These are phyloP conservation scores for Caenorhabditis panamensis DNA, from an alignment of 2,888 invertebrate genomes.

Conservation along the genomic window DNA sequence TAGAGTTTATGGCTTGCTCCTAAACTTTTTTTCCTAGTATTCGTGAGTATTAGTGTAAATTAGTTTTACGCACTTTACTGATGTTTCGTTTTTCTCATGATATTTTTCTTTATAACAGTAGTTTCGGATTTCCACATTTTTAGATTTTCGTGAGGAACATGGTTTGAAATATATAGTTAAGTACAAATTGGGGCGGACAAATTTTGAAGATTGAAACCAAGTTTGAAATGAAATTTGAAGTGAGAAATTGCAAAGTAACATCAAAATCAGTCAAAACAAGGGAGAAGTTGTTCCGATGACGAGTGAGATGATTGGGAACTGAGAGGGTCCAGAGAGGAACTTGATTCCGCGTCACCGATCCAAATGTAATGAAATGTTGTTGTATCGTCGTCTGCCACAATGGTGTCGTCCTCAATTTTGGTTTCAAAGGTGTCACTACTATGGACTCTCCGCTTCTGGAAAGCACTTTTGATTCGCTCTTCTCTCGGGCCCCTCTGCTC, in stretches of 20 bases:
- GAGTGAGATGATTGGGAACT: conserved; percentile 25
- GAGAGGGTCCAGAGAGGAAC: conserved; percentile 57
- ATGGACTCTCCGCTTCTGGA: conserved; percentile 27
- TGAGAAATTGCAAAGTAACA: neutral
- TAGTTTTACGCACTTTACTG: too few species aligned
- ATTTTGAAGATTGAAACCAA: too few species aligned
- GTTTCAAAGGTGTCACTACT: conserved; percentile 56
- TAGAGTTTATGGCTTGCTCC: too few species aligned
- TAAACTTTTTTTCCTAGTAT: too few species aligned
- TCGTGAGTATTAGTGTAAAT: too few species aligned
- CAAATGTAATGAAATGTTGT: conserved; percentile 68
- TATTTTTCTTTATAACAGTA: too few species aligned
- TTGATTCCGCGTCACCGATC: conserved; percentile 67
- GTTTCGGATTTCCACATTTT: too few species aligned
- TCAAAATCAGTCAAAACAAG: conserved; percentile 43
- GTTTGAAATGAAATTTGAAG: neutral
- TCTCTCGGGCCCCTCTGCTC: conserved; percentile 5
- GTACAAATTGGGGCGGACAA: neutral
- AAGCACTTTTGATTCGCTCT: conserved; percentile 50
- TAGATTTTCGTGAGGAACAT: too few species aligned
- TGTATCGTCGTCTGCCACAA: conserved; percentile 59
- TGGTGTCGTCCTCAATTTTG: conserved; percentile 62
- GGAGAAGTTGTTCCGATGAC: conserved; percentile 33
- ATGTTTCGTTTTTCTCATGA: too few species aligned
- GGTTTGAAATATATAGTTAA: too few species aligned